phyloP scores from a whole-genome alignment of 53 echinoderm and acorn worm genomes.

The Luidia sarsii region DNA sequence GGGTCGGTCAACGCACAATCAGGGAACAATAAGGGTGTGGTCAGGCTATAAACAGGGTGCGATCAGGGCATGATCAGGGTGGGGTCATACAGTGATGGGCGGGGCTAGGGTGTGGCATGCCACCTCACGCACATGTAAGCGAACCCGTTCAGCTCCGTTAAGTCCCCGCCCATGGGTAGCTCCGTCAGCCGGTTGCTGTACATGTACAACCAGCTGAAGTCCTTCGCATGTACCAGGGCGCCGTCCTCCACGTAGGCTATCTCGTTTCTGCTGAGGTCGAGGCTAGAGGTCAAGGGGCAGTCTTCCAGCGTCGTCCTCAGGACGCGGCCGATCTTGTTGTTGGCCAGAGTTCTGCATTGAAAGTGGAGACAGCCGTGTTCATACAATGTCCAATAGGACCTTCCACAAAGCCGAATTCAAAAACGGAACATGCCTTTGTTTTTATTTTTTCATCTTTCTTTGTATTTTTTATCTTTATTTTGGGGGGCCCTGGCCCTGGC shows the following conservation, averaged over 20 bases:
- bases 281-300: conserved; percentile 57
- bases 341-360: not conserved
- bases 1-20: too few relatives aligned
- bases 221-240: conserved; percentile 64
- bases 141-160: conserved; percentile 48
- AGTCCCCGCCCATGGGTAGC: conserved; percentile 71
- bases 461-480: too few relatives aligned
- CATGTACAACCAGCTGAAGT: conserved; percentile 26
- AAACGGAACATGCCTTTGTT: not conserved
- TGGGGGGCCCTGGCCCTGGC: too few relatives aligned
- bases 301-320: conserved; percentile 79
- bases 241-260: conserved; percentile 96
- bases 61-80: not conserved
- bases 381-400: too few relatives aligned
- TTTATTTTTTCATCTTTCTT: too few relatives aligned
- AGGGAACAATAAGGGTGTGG: too few relatives aligned
- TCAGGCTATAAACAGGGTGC: too few relatives aligned
- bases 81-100: not conserved
- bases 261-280: conserved; percentile 68
- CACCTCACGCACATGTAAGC: conserved; percentile 50
- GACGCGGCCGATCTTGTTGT: conserved; percentile 83
- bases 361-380: too few relatives aligned
- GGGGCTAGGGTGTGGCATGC: not conserved
- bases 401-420: too few relatives aligned
- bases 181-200: conserved; percentile 72